These are phyloP conservation scores for Drosophila recens DNA, from an alignment of 2,888 invertebrate species.

Conservation along the genomic window DNA sequence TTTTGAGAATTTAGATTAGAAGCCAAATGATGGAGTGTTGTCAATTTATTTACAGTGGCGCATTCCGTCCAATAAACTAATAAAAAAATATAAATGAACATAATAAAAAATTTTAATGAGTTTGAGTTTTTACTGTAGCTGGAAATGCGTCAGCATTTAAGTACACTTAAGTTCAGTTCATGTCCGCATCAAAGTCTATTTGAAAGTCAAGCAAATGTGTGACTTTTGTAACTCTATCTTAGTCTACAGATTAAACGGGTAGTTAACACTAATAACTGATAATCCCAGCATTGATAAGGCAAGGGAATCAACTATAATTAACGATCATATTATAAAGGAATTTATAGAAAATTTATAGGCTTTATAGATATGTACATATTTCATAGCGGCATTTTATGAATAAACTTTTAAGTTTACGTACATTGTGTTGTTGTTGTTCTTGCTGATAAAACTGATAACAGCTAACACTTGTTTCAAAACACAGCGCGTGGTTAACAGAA, in stretches of 20 bases:
- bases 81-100: slow-evolving; percentile 14
- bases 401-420: slow-evolving; percentile 40
- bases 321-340: background rate
- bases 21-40: slow-evolving; percentile 47
- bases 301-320: slow-evolving; percentile 3
- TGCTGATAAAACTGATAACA: slow-evolving; percentile 50
- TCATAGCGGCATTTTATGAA: slow-evolving; percentile 15
- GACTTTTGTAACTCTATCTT: slow-evolving; percentile 5
- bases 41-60: slow-evolving; percentile 46
- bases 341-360: slow-evolving; percentile 5
- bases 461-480: slow-evolving; percentile 60
- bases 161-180: slow-evolving; percentile 11
- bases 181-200: slow-evolving; percentile 43
- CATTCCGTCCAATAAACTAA: slow-evolving; percentile 11
- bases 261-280: slow-evolving; percentile 4
- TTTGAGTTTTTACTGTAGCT: slow-evolving; percentile 1
- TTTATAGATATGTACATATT: too few relatives aligned
- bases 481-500: slow-evolving; percentile 2
- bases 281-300: slow-evolving; percentile 10
- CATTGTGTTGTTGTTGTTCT: slow-evolving; percentile 17
- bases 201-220: slow-evolving; percentile 23
- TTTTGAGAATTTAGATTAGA: slow-evolving; percentile 38
- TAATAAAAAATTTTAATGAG: slow-evolving; percentile 29
- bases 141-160: slow-evolving; percentile 16
- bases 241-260: slow-evolving; percentile 13